Conservation (phyloP, 2,113 vertebrate species). For the Nesospiza acunhae region DNA sequence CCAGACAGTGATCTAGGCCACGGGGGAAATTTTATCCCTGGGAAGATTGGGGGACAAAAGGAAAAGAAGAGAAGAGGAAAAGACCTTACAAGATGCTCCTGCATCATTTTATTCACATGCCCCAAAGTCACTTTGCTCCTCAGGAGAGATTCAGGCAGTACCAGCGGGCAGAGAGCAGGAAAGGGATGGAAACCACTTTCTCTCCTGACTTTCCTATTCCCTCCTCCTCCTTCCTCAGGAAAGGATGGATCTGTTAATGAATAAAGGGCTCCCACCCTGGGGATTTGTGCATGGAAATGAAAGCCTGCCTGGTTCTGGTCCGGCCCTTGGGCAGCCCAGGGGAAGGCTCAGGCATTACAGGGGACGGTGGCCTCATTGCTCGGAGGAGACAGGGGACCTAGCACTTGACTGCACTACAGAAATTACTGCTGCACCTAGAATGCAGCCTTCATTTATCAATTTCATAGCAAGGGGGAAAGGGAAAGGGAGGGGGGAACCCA, state of each 20-base stretch:
- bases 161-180: neutral
- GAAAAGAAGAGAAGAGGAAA: neutral
- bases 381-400: constrained; percentile 78
- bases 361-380: constrained; percentile 79
- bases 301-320: neutral
- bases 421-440: constrained; percentile 85
- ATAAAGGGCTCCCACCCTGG: constrained; percentile 28
- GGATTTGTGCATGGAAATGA: constrained; percentile 74
- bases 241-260: constrained; percentile 68
- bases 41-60: neutral
- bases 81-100: neutral
- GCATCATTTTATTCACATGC: neutral
- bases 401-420: constrained; percentile 84
- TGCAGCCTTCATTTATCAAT: constrained; percentile 85
- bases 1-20: constrained; percentile 67
- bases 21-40: constrained; percentile 58
- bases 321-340: constrained; percentile 69
- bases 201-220: neutral
- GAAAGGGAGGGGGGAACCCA: constrained; percentile 59
- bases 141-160: neutral
- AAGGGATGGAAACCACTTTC: neutral
- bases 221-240: neutral
- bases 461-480: constrained; percentile 72
- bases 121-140: neutral
- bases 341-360: constrained; percentile 74